phyloP scores from a whole-genome alignment of 2,888 invertebrate species.

The Andrena flavipes region DNA sequence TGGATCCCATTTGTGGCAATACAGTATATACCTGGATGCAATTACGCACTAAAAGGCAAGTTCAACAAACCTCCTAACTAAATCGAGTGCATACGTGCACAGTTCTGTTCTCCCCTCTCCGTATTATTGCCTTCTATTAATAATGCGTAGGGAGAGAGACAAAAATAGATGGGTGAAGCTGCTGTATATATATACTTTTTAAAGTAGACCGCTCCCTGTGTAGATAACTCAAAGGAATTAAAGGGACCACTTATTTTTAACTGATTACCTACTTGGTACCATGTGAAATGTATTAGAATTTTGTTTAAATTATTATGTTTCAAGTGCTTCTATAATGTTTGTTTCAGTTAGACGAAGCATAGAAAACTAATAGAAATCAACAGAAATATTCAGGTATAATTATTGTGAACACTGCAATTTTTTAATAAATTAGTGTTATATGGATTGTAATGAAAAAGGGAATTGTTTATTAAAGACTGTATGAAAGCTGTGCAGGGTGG shows the following conservation, averaged over 20 bases:
- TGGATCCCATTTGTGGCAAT: conserved; percentile 42
- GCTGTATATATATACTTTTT: conserved; percentile 19
- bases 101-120: conserved; percentile 2
- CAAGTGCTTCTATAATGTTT: too few species aligned
- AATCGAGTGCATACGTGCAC: conserved; percentile 35
- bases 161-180: conserved; percentile 29
- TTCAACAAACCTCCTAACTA: conserved; percentile 56
- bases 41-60: conserved; percentile 53
- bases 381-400: too few species aligned
- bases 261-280: too few species aligned
- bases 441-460: too few species aligned
- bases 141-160: conserved; percentile 31
- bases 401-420: too few species aligned
- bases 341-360: too few species aligned
- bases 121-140: conserved; percentile 41
- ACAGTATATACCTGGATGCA: conserved; percentile 26
- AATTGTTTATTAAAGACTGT: too few species aligned
- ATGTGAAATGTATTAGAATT: too few species aligned
- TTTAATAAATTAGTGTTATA: too few species aligned
- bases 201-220: not conserved
- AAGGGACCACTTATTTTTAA: not conserved
- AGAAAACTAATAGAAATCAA: too few species aligned
- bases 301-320: too few species aligned
- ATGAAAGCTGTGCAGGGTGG: too few species aligned
- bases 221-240: not conserved